Evolutionary conservation across 2,797 vertebrate genomes (phyloP), one percentile per base, ranked within the genome.

Genomic region (Hydrophis major): DNA sequence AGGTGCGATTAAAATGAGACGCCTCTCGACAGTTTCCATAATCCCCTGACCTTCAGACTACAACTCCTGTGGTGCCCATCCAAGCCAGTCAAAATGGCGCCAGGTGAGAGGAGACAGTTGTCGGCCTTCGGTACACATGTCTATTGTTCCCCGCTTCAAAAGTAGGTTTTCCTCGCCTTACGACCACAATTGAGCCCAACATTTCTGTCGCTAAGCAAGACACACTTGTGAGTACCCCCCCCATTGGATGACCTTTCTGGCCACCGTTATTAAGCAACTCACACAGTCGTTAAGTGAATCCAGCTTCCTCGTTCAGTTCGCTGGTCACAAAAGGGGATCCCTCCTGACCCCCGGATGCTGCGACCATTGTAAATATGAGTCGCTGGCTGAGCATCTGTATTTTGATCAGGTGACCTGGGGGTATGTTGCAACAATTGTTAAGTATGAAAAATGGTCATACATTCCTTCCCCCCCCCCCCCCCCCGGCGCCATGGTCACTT

Each of bases 341-440:
- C 7, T 7, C 0, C 0, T 4, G 61, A n/a, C 27, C 28, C 28
- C 4, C 0, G 4, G 63, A n/a, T 0, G 25, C 28, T 4, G 63
- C 8, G 3, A n/a, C 63, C 4, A 0, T n/a, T 28, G 0, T n/a
- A 66, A n/a, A 14, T n/a, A 14, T 4, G 8, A 14, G 12, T n/a
- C 63, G 2, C 2, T 2, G 10, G 60, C 8, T 6, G 10, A 6
- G 28, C 4, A 2, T 13, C 27, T 3, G 66, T 6, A 3, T 32
- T 69, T 18, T 6, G 66, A 69, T 32, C 66, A 0, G 28, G 12
- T n/a, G n/a, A 69, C 4, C 13, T 0, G 0, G 66, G n/a, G 66
- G 66, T 3, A 2, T 60, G 5, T 16, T 7, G 2, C 66, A 32
- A 32, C 14, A 0, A n/a, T 16, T 14, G 2, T 69, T 53, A 69